phyloP scores from a whole-genome alignment of 1,140 invertebrate species.

The Drosophila miranda region DNA sequence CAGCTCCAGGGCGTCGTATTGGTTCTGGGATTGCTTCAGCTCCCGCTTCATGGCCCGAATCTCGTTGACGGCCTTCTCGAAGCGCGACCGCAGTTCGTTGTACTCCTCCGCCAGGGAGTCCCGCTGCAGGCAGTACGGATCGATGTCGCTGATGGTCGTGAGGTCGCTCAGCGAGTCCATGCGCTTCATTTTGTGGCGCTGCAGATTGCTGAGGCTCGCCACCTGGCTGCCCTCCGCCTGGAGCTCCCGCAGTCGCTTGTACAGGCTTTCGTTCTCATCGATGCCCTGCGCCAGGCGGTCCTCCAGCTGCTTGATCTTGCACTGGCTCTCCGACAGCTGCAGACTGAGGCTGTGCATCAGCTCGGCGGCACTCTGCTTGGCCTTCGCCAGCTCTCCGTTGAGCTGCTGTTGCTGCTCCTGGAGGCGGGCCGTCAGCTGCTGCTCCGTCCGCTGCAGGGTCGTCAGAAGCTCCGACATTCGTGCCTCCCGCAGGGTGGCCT shows the following conservation, averaged over 20 bases:
- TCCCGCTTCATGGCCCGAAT: conserved; percentile 92
- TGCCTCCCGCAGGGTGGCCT: conserved; percentile 85
- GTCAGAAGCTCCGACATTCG: conserved; percentile 88
- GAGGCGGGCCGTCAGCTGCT: conserved; percentile 86
- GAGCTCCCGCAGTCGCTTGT: conserved; percentile 87
- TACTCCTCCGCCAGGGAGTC: conserved; percentile 92
- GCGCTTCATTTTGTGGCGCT: conserved; percentile 85
- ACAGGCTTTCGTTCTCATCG: conserved; percentile 90
- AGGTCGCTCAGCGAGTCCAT: conserved; percentile 91
- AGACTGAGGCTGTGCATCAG: conserved; percentile 69
- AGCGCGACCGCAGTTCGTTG: conserved; percentile 88
- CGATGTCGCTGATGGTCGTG: conserved; percentile 90
- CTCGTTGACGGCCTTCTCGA: conserved; percentile 92
- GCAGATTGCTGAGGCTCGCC: conserved; percentile 82
- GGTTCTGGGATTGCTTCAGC: conserved; percentile 90
- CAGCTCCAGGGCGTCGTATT: conserved; percentile 91
- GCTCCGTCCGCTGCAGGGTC: conserved; percentile 88
- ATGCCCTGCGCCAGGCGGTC: conserved; percentile 86
- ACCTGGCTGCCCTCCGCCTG: conserved; percentile 84
- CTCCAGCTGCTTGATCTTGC: conserved; percentile 79
- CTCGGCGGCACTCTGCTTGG: conserved; percentile 82
- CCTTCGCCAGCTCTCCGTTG: conserved; percentile 78
- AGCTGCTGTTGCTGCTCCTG: conserved; percentile 84
- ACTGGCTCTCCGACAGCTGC: conserved; percentile 73
- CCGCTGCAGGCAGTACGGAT: conserved; percentile 89